These are phyloP conservation scores for Cheilosia variabilis DNA, from an alignment of 2,888 invertebrate genomes.

Conservation along the genomic window DNA sequence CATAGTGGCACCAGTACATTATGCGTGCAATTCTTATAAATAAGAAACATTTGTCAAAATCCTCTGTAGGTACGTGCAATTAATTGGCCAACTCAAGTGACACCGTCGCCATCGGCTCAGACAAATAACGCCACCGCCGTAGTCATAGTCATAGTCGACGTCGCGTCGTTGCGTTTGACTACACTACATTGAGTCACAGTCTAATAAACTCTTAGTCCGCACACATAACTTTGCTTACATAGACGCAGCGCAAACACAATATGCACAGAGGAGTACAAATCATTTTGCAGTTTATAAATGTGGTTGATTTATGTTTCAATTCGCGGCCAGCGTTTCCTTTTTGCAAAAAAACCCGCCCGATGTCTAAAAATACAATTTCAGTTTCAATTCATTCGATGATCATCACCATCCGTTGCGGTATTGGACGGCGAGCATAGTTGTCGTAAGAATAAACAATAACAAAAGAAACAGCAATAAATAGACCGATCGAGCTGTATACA, in stretches of 20 bases:
- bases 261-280: constrained; percentile 15
- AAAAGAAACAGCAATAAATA: constrained; percentile 50
- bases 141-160: neutral
- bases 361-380: constrained; percentile 65
- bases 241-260: neutral
- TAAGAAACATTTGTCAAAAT: constrained; percentile 57
- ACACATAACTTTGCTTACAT: constrained; percentile 10
- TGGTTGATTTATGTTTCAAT: constrained; percentile 54
- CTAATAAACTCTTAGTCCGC: constrained; percentile 68
- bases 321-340: constrained; percentile 46
- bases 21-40: constrained; percentile 43
- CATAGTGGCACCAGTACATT: neutral
- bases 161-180: constrained; percentile 13
- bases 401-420: constrained; percentile 4
- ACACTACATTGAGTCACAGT: constrained; percentile 65
- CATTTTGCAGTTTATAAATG: constrained; percentile 40
- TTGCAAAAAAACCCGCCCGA: constrained; percentile 21
- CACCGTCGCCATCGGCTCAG: constrained; percentile 64
- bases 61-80: constrained; percentile 50
- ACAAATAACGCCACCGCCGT: constrained; percentile 37
- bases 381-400: constrained; percentile 49
- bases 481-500: constrained; percentile 5
- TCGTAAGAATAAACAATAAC: constrained; percentile 50
- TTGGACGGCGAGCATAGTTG: constrained; percentile 1
- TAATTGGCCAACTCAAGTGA: constrained; percentile 64